phyloP scores from a whole-genome alignment of 2,888 invertebrate genomes.

The Melanophora roralis region DNA sequence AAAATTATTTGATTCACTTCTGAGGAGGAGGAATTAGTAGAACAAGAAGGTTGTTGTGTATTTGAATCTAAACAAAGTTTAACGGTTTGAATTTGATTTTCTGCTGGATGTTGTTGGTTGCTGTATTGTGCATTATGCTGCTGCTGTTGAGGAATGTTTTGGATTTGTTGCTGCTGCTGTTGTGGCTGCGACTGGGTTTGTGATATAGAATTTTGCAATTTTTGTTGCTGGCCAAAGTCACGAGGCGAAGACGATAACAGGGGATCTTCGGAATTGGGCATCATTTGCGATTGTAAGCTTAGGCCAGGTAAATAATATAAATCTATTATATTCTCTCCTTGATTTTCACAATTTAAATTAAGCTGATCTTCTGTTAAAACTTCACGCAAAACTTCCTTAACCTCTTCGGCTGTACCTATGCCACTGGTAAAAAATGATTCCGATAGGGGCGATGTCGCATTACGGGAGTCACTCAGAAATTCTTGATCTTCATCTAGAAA shows the following conservation, averaged over 20 bases:
- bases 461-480: conserved; percentile 81
- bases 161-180: conserved; percentile 51
- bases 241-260: conserved; percentile 89
- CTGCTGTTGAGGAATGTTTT: conserved; percentile 64
- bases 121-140: conserved; percentile 45
- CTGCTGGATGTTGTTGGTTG: conserved; percentile 42
- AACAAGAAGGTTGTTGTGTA: conserved; percentile 55
- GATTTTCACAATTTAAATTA: conserved; percentile 74
- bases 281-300: conserved; percentile 87
- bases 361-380: conserved; percentile 88
- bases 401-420: conserved; percentile 91
- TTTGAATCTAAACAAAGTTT: conserved; percentile 62
- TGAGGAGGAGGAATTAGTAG: not conserved
- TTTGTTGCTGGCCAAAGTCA: conserved; percentile 80
- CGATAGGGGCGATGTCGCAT: conserved; percentile 88
- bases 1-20: conserved; percentile 54
- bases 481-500: conserved; percentile 77
- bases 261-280: conserved; percentile 92
- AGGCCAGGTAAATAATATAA: conserved; percentile 76
- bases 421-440: conserved; percentile 89
- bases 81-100: conserved; percentile 54
- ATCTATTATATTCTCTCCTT: conserved; percentile 76
- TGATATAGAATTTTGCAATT: conserved; percentile 63
- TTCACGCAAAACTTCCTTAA: conserved; percentile 90
- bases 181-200: conserved; percentile 59